These are phyloP conservation scores for Mormyrus iriodes DNA, from an alignment of 2,113 vertebrate species.

Conservation along the genomic window DNA sequence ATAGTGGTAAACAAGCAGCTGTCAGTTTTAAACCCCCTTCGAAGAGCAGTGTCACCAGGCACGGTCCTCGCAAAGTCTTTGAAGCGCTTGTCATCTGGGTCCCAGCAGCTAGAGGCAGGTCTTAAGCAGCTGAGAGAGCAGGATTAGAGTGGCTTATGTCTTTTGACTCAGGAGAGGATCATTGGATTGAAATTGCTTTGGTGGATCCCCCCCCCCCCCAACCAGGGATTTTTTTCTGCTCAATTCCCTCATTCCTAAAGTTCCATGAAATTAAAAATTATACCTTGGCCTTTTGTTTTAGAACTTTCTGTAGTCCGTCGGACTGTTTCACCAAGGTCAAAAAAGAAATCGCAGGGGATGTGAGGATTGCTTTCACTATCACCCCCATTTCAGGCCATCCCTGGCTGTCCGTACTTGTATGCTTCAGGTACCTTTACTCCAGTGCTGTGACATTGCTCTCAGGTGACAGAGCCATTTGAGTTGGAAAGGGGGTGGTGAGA, in stretches of 20 bases:
- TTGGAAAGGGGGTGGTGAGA: constrained; percentile 30
- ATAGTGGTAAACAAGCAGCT: constrained; percentile 58
- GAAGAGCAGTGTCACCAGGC: constrained; percentile 46
- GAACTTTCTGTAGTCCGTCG: not conserved
- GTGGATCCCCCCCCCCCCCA: constrained; percentile 40
- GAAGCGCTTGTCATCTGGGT: constrained; percentile 48
- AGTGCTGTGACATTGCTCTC: constrained; percentile 31
- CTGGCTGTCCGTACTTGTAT: not conserved
- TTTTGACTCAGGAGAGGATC: constrained; percentile 63
- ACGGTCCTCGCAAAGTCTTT: constrained; percentile 46
- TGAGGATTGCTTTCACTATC: constrained; percentile 13
- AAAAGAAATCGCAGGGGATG: constrained; percentile 22
- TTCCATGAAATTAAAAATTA: constrained; percentile 44
- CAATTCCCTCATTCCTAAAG: constrained; percentile 38
- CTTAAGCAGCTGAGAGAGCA: constrained; percentile 61
- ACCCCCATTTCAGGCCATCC: not conserved
- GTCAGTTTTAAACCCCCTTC: constrained; percentile 53
- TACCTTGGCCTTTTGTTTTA: constrained; percentile 25
- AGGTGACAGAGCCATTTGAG: constrained; percentile 15
- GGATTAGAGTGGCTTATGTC: constrained; percentile 74
- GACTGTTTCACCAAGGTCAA: constrained; percentile 6
- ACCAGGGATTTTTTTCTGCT: constrained; percentile 40
- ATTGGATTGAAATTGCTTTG: constrained; percentile 62
- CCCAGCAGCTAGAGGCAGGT: constrained; percentile 47
- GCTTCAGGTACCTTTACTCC: constrained; percentile 25